A percentile compares a stretch with the other conserved stretches of the same genome.
Conservation (phyloP, 2,113 vertebrate species). For the Sclerurus mexicanus region DNA sequence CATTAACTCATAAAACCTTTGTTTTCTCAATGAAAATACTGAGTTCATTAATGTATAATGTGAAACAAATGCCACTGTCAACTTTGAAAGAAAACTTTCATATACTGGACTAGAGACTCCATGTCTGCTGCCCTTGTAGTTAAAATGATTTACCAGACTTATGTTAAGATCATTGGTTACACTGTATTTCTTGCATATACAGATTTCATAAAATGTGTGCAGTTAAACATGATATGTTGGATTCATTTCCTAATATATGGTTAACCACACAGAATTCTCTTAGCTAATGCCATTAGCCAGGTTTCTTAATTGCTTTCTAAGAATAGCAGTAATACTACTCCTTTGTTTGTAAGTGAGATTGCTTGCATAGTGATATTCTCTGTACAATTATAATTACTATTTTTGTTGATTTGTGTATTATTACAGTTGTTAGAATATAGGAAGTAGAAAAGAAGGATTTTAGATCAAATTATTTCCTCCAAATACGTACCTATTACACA, state of each 20-base stretch:
- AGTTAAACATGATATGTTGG: neutral
- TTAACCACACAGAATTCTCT: neutral
- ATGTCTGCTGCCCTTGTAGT: neutral
- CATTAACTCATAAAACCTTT: neutral
- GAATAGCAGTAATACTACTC: neutral
- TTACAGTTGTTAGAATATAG: neutral
- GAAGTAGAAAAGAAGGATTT: neutral
- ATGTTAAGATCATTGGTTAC: neutral
- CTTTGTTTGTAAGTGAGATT: neutral
- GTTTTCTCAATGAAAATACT: constrained; percentile 24
- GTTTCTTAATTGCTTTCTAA: constrained; percentile 9
- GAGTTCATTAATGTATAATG: neutral
- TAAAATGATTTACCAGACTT: neutral
- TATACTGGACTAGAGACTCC: neutral
- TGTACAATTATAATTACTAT: neutral
- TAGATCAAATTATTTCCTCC: neutral
- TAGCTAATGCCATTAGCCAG: neutral
- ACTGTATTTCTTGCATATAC: neutral
- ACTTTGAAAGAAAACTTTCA: constrained; percentile 16
- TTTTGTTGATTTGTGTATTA: neutral
- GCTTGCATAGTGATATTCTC: neutral
- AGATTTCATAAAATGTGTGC: neutral
- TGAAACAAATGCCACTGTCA: constrained; percentile 27
- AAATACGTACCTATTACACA: neutral
- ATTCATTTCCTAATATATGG: neutral